These are phyloP conservation scores for Salvator merianae DNA, from an alignment of 2,113 vertebrate species.

Conservation along the genomic window DNA sequence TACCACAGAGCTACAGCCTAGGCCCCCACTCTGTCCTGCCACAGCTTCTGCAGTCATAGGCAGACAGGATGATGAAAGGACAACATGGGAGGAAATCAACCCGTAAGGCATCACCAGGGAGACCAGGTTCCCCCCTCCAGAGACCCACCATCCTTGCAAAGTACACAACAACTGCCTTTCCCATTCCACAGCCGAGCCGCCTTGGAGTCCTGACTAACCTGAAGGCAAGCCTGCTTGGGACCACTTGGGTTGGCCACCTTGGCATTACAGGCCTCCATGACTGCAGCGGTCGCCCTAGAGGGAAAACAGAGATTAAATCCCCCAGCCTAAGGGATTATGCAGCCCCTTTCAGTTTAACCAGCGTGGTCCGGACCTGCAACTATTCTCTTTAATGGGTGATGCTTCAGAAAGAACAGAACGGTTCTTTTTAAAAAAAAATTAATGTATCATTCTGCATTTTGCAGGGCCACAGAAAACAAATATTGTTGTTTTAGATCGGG, in stretches of 20 bases:
- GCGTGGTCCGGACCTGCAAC: too few species aligned
- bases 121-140: too few species aligned
- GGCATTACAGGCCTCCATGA: constrained; percentile 68
- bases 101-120: too few species aligned
- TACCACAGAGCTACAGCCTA: too few species aligned
- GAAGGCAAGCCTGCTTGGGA: constrained; percentile 60
- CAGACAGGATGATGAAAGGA: too few species aligned
- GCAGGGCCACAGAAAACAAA: not conserved
- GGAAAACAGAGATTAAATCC: not conserved
- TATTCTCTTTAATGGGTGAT: not conserved
- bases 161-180: not conserved
- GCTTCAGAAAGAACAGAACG: not conserved
- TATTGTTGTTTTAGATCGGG: not conserved
- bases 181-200: too few species aligned
- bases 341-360: not conserved
- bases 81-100: too few species aligned
- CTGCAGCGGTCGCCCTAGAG: not conserved
- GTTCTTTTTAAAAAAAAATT: too few species aligned
- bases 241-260: constrained; percentile 37
- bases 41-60: too few species aligned
- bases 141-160: not conserved
- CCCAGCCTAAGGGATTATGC: not conserved
- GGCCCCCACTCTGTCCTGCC: too few species aligned
- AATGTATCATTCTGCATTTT: not conserved
- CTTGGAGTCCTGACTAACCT: constrained; percentile 63